Percentiles rank a stretch among this genome's conserved stretches.
phyloP scores from a whole-genome alignment of 2,888 invertebrate species.

The Microctonus hyperodae region DNA sequence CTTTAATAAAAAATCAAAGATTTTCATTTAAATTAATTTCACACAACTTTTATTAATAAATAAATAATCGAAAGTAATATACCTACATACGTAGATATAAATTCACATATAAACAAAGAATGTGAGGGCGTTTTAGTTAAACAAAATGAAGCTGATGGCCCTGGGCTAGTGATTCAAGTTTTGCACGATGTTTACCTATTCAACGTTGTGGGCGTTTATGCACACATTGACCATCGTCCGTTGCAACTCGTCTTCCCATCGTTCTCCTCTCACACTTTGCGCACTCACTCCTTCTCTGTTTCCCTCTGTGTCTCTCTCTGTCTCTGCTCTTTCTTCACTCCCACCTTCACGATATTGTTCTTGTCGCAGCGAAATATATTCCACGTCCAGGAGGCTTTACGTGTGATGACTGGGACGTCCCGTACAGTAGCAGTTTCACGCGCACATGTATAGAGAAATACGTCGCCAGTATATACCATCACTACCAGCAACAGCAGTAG shows the following conservation, averaged over 20 bases:
- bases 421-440: constrained; percentile 39
- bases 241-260: no score
- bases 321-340: background rate
- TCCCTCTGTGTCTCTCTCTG: constrained; percentile 13
- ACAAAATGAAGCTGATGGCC: constrained; percentile 38
- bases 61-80: no score
- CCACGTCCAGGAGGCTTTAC: constrained; percentile 20
- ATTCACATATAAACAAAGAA: constrained; percentile 1
- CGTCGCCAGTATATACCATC: no score
- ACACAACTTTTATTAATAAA: no score
- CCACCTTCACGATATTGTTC: constrained; percentile 5
- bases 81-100: no score
- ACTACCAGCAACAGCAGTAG: no score
- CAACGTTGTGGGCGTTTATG: constrained; percentile 37
- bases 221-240: no score
- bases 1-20: no score
- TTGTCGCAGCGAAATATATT: constrained; percentile 6
- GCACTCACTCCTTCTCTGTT: constrained; percentile 17
- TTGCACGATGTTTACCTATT: constrained; percentile 38
- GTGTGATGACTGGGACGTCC: constrained; percentile 34
- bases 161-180: constrained; percentile 39
- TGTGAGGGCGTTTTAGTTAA: constrained; percentile 30
- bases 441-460: constrained; percentile 24
- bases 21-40: no score
- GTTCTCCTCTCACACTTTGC: no score